Evolutionary conservation across 2,113 vertebrate species (phyloP), one percentile per base, ranked within the genome.

Genomic region (Xenotilapia caudafasciata): DNA sequence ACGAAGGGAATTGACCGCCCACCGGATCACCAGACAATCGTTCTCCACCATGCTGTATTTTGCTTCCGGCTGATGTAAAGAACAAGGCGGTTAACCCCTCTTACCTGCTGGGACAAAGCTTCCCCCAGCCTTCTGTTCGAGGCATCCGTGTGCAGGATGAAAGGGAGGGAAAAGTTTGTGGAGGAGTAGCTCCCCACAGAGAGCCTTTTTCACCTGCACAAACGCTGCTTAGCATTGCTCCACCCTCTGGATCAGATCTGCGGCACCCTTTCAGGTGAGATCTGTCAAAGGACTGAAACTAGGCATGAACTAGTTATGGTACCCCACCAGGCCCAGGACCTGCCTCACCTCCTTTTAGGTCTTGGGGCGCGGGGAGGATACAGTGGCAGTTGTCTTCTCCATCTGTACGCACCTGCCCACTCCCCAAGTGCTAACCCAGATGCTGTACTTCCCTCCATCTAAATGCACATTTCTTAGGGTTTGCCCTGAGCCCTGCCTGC

Each of bases 291-390:
- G 54, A 26, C 54, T 31, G 31, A 65, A 65, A 35, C 60, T 35
- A 35, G 60, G 60, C 31, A 35, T 3, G 3, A 65, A 65, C 17
- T 35, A 31, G 31, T 19, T 15, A 65, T 65, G 9, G 60, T 65
- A 35, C 31, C 31, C 6, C 17, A 31, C 17, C 6, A 35, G 6
- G 17, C 17, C 60, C 60, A 35, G 60, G 26, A 65, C 35, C 60
- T 35, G 60, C 60, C 31, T 65, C 17, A 35, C 31, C 4, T 35
- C 9, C 60, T n/a, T n/a, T 65, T 65, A 35, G 31, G 60, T 65
- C 60, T 19, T 65, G 60, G 60, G 17, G 9, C 2, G 0, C 1
- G 2, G 17, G 58, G 3, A 35, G 31, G 31, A 7, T 65, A 35
- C 31, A 65, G 19, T 65, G 17, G 10, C 31, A 35, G 17, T 35